Conservation (phyloP, 2,113 vertebrate genomes). For the Notechis scutatus region DNA sequence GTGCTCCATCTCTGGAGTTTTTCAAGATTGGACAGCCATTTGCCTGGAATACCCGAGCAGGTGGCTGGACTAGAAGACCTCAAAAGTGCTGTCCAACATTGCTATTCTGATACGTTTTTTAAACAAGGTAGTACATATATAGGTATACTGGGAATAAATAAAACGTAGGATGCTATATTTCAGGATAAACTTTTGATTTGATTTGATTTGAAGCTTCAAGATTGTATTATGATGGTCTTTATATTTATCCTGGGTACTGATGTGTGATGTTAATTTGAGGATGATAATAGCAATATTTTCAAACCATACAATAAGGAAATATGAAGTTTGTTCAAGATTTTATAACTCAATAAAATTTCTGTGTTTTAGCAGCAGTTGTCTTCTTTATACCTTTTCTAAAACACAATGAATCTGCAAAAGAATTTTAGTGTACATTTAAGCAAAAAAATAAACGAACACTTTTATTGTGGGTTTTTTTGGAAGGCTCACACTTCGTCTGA, state of each 20-base stretch:
- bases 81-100: neutral
- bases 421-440: neutral
- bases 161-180: neutral
- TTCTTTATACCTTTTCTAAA: neutral
- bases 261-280: neutral
- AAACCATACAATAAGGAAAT: neutral
- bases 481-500: conserved; percentile 28
- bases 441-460: neutral
- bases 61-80: too few species aligned
- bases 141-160: neutral
- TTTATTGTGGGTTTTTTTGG: neutral
- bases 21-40: too few species aligned
- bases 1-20: too few species aligned
- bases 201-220: neutral
- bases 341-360: conserved; percentile 22
- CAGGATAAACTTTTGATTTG: too few species aligned
- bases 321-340: neutral
- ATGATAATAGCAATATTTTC: neutral
- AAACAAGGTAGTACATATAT: neutral
- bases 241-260: neutral
- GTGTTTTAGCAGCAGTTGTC: neutral
- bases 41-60: too few species aligned
- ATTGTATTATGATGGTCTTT: neutral
- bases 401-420: neutral
- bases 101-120: neutral